Conservation (phyloP, 2,888 invertebrate genomes). For the Sinopyrophorus schimmeli region DNA sequence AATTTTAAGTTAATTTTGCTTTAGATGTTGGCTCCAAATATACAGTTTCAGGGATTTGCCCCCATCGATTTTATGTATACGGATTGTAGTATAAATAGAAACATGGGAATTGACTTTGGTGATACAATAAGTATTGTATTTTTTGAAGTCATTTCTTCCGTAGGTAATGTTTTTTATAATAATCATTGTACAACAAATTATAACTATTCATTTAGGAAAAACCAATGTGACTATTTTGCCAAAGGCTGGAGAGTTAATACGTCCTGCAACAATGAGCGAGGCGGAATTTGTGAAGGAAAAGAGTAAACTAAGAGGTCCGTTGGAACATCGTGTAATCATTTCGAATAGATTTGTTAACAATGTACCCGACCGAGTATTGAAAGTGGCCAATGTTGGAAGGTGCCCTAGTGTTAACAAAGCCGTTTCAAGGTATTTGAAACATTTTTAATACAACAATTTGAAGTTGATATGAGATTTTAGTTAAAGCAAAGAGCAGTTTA, state of each 20-base stretch:
- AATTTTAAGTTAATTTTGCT: constrained; percentile 43
- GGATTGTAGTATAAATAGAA: constrained; percentile 65
- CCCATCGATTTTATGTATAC: constrained; percentile 67
- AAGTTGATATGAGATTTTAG: neutral
- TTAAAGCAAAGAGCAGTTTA: too few species aligned
- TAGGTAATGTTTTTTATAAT: constrained; percentile 53
- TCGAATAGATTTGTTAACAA: constrained; percentile 38
- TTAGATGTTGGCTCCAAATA: constrained; percentile 69
- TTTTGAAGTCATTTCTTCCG: constrained; percentile 72
- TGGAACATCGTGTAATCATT: constrained; percentile 67
- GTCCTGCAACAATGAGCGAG: constrained; percentile 76
- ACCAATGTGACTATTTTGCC: constrained; percentile 73
- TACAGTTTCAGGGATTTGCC: constrained; percentile 75
- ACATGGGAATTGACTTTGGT: constrained; percentile 88
- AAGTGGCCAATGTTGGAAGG: constrained; percentile 77
- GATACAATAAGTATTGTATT: constrained; percentile 88
- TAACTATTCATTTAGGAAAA: constrained; percentile 51
- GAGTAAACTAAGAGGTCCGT: constrained; percentile 88
- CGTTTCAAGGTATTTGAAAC: constrained; percentile 46
- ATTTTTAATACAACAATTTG: neutral
- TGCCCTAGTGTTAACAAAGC: constrained; percentile 54
- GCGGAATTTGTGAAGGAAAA: constrained; percentile 72
- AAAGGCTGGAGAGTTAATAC: constrained; percentile 84
- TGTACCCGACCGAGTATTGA: constrained; percentile 63
- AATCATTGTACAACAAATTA: constrained; percentile 1